Evolutionary conservation across 2,888 invertebrate genomes (phyloP).

Genomic region (Blastobasis adustella): DNA sequence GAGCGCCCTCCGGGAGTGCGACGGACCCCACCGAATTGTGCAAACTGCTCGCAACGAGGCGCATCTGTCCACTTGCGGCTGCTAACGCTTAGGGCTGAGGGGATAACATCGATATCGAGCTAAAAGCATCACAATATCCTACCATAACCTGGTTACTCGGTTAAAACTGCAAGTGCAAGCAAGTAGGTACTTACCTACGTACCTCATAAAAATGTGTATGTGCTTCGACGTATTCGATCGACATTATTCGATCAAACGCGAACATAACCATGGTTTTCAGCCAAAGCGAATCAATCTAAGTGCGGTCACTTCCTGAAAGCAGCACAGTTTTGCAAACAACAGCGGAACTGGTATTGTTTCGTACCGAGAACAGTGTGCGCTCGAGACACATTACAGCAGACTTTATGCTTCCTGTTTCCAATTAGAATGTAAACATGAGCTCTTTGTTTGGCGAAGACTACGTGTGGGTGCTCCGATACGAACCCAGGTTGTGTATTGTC

Average conservation of each 20-base stretch:
- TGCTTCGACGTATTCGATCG: conserved; percentile 12
- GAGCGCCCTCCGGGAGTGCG: conserved; percentile 46
- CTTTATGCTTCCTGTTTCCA: conserved; percentile 70
- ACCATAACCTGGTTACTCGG: no score
- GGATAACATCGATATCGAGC: conserved; percentile 23
- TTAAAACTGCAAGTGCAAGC: no score
- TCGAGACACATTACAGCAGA: conserved; percentile 58
- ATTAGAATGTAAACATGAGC: conserved; percentile 61
- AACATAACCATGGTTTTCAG: conserved; percentile 26
- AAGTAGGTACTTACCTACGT: neutral
- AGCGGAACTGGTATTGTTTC: conserved; percentile 71
- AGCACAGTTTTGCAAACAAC: conserved; percentile 62
- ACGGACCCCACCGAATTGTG: conserved; percentile 61
- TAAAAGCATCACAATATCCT: neutral
- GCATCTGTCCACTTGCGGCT: conserved; percentile 68
- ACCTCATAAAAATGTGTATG: neutral
- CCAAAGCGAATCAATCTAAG: conserved; percentile 27
- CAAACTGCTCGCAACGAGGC: conserved; percentile 56
- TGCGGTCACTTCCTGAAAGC: conserved; percentile 61
- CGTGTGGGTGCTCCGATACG: conserved; percentile 7
- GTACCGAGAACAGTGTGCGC: conserved; percentile 58
- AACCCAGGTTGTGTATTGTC: neutral
- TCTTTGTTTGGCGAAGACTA: conserved; percentile 32
- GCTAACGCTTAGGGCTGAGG: conserved; percentile 18
- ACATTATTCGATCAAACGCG: conserved; percentile 15